Evolutionary conservation across 2,797 vertebrate species (phyloP), one percentile per base, ranked within the genome.

Genomic region (Gymnodraco acuticeps): DNA sequence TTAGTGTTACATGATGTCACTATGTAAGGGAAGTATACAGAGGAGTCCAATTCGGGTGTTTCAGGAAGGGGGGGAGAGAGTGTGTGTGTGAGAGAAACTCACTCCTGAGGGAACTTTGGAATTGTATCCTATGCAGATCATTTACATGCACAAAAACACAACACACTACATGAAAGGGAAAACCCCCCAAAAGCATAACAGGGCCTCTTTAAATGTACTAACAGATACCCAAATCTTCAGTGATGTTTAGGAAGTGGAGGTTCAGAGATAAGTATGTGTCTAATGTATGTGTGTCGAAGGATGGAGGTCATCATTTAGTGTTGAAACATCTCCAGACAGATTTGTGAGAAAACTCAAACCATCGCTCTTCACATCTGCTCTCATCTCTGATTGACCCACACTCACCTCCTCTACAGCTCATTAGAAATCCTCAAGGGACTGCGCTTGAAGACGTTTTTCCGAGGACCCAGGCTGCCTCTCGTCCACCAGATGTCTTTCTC

Each of bases 401-500:
- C 77, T 82, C 78, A 73, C 74, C 72, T 87, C 65, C 78, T 68
- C 69, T 85, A 38, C 72, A 77, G 68, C 85, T 91, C 81, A 88
- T 91, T 88, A 89, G 74, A 75, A 82, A 82, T 53, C 73, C 84
- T 84, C 77, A 10, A 33, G 87, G 53, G 80, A 53, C 60, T 48
- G 19, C 1, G 13, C 66, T 83, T 77, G 76, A 87, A 84, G 41
- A 17, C 19, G n/a, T 52, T 50, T 64, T 42, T 15, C 27, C 1
- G 6, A 73, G 64, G 75, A 78, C 63, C 76, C 53, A 61, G 1
- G 61, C 77, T 82, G 67, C 45, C 59, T 80, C 46, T 54, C 64
- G 4, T 84, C 77, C 78, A 82, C 88, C 88, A 88, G 87, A 89
- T 89, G 88, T 79, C 78, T 83, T 82, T 60, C 68, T 58, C 75